Base-by-base conservation (phyloP, 2,888 invertebrate genomes). In the Ashinkailepas kermadecensis region DNA sequence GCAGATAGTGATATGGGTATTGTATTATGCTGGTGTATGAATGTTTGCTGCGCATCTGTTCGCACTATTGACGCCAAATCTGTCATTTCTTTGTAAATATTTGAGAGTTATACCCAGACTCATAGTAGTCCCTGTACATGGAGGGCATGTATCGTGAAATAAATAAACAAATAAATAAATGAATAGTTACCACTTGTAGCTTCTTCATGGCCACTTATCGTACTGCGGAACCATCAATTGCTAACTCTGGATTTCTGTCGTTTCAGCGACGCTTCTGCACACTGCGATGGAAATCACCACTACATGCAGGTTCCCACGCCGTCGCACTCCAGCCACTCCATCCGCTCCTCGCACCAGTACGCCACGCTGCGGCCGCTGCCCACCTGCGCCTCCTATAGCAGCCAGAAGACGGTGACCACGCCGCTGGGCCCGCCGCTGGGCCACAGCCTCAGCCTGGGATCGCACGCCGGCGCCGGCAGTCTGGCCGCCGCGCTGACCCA, bases 381-480 rank as follows among this genome's bases (percentile, higher is more conserved):
- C 92, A 93, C 89, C 91, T 93, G 86, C 92, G 93, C 89, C 91
- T 94, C 86, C 15, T 93, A 93, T 89, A 93, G 93, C 89, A 93
- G 92, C 88, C 92, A 92, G 87, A 91, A 91, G 84, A 93, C 93
- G 89, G 93, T 93, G 87, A 92, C 92, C 91, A 93, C 93, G 89
- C 89, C 93, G 86, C 89, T 93, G 88, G 93, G 93, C 93, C 79
- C 23, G 58, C 6, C 23, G 25, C 10, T 59, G 6, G 57, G 58
- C 23, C 79, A 79, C 12, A 59, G 21, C 58, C 15, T 25, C 57
- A 58, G 23, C 79, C 23, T 58, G 23, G 79, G 59, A 15, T 56
- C 74, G 74, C 74, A 74, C 74, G 74, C 56, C 74, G 74, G 54
- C 74, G 58, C 58, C 15, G 12, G 18, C 58, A 25, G 23, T 12